Conservation (phyloP, 2,888 invertebrate genomes). For the Automeris io region DNA sequence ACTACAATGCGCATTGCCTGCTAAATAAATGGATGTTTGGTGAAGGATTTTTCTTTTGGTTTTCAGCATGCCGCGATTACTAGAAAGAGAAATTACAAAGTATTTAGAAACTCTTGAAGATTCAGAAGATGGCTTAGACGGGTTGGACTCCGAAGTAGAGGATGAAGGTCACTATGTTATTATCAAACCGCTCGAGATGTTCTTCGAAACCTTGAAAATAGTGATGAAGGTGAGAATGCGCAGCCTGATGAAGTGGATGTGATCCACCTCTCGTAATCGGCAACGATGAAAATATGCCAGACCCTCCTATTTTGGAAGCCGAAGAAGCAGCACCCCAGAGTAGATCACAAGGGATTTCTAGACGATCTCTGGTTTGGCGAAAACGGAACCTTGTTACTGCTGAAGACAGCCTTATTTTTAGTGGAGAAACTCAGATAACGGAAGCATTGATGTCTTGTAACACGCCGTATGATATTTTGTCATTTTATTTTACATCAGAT, state of each 20-base stretch:
- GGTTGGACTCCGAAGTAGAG: slow-evolving; percentile 28
- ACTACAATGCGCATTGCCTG: slow-evolving; percentile 28
- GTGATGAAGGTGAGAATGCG: slow-evolving; percentile 25
- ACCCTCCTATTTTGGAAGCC: slow-evolving; percentile 27
- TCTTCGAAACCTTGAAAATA: slow-evolving; percentile 28
- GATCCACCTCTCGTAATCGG: slow-evolving; percentile 25
- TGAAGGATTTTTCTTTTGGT: slow-evolving; percentile 28
- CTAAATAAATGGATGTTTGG: slow-evolving; percentile 28
- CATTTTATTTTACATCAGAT: slow-evolving; percentile 28
- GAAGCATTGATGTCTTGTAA: slow-evolving; percentile 22
- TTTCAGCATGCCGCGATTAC: slow-evolving; percentile 30
- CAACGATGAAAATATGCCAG: slow-evolving; percentile 24
- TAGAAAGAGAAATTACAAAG: slow-evolving; percentile 28
- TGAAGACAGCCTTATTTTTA: slow-evolving; percentile 27
- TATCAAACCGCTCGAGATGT: slow-evolving; percentile 28
- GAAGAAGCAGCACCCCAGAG: slow-evolving; percentile 23
- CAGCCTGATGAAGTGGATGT: slow-evolving; percentile 24
- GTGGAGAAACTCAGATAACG: slow-evolving; percentile 25
- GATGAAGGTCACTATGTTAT: slow-evolving; percentile 28
- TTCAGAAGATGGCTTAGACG: slow-evolving; percentile 29
- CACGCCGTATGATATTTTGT: slow-evolving; percentile 27
- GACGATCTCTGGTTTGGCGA: slow-evolving; percentile 29
- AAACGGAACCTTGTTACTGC: slow-evolving; percentile 28
- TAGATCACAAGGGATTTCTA: slow-evolving; percentile 27
- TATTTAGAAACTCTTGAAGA: slow-evolving; percentile 32